A percentile compares a stretch with the other conserved stretches of the same genome.
These are phyloP conservation scores for Drosophila pseudotakahashii DNA, from an alignment of 2,888 invertebrate genomes.

Conservation along the genomic window DNA sequence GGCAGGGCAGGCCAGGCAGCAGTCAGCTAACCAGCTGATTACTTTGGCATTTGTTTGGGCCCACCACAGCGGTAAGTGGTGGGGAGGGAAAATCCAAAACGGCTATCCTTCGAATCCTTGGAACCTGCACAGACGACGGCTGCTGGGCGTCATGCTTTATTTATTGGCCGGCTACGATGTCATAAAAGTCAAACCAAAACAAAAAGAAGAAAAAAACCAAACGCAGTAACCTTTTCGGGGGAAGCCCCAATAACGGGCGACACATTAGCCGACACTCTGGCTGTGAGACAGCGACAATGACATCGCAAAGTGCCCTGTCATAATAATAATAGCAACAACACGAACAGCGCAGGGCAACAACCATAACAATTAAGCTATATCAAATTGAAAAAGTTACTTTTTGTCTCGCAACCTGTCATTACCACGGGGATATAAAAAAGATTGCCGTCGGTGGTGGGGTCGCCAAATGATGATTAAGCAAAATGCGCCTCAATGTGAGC, in stretches of 20 bases:
- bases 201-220: constrained; percentile 18
- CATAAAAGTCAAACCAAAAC: constrained; percentile 68
- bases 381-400: constrained; percentile 74
- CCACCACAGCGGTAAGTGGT: constrained; percentile 30
- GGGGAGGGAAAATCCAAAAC: not conserved
- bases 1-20: too few species aligned
- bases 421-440: constrained; percentile 4
- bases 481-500: constrained; percentile 36
- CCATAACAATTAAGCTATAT: constrained; percentile 74
- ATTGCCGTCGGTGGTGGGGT: not conserved
- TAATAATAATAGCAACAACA: constrained; percentile 49
- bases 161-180: constrained; percentile 66
- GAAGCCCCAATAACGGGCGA: constrained; percentile 47
- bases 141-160: constrained; percentile 54
- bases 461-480: constrained; percentile 50
- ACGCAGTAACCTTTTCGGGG: constrained; percentile 57
- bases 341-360: constrained; percentile 39
- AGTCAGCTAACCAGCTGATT: constrained; percentile 74
- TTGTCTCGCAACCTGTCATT: constrained; percentile 50
- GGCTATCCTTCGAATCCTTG: constrained; percentile 10
- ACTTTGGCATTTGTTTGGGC: constrained; percentile 74
- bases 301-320: constrained; percentile 73
- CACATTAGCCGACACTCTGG: constrained; percentile 61
- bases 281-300: constrained; percentile 69
- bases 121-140: constrained; percentile 35